phyloP scores from a whole-genome alignment of 2,113 vertebrate species.

The Sardina pilchardus region DNA sequence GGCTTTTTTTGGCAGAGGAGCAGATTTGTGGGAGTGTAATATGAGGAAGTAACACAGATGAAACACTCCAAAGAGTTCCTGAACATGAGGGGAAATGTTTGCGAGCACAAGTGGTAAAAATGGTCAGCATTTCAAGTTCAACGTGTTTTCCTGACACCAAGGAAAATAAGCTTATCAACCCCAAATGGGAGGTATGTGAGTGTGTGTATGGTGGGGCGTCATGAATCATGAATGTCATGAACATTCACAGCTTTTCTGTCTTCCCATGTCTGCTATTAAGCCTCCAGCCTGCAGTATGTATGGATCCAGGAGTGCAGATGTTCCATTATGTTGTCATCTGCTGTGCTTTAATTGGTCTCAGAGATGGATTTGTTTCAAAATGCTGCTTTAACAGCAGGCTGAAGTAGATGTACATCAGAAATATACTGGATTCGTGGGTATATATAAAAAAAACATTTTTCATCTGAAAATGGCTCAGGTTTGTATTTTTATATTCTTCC shows the following conservation, averaged over 20 bases:
- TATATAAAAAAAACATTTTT: not conserved
- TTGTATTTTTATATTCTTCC: not conserved
- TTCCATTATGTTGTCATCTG: not conserved
- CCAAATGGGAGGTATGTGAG: not conserved
- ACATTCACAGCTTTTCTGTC: no score
- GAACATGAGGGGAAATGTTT: not conserved
- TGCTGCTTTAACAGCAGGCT: not conserved
- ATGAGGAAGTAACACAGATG: not conserved
- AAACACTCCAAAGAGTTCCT: not conserved
- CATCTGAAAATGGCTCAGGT: not conserved
- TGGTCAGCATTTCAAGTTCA: not conserved
- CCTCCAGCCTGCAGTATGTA: not conserved
- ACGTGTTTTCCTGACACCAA: not conserved
- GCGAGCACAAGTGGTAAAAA: not conserved
- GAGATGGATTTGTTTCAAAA: not conserved
- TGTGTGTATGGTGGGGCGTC: no score
- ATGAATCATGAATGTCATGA: no score
- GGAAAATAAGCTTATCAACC: not conserved
- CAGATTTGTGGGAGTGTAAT: not conserved
- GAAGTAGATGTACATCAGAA: not conserved
- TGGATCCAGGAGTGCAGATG: not conserved
- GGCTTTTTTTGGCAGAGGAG: not conserved
- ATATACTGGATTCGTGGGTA: not conserved
- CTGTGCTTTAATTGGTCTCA: not conserved
- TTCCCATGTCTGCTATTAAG: not conserved